Evolutionary conservation across 2,888 invertebrate genomes (phyloP).

Genomic region (Amphiduros pacificus): DNA sequence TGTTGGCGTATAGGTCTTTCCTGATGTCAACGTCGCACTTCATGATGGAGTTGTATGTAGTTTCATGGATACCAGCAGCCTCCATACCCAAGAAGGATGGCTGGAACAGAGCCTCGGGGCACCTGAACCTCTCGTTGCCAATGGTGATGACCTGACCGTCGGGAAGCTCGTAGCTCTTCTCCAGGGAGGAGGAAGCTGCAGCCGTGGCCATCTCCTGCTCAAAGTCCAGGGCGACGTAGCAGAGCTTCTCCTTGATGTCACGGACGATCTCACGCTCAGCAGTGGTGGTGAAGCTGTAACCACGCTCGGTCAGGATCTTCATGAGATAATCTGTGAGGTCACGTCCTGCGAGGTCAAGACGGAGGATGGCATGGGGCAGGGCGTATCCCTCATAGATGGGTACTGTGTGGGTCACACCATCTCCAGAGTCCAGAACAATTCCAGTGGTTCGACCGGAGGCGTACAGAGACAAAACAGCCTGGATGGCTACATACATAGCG

Average conservation of each 20-base stretch:
- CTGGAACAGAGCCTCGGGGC: constrained; percentile 53
- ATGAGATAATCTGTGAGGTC: constrained; percentile 9
- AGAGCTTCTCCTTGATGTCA: constrained; percentile 86
- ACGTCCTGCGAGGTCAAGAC: not conserved
- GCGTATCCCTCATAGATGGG: constrained; percentile 73
- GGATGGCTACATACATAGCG: constrained; percentile 83
- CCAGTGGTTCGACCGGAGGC: constrained; percentile 73
- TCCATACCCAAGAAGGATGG: constrained; percentile 54
- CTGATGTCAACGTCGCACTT: constrained; percentile 56
- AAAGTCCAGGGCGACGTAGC: constrained; percentile 55
- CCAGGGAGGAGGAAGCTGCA: constrained; percentile 42
- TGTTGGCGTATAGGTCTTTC: constrained; percentile 55
- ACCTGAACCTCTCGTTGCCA: constrained; percentile 54
- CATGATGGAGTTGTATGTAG: constrained; percentile 55
- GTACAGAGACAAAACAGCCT: constrained; percentile 44
- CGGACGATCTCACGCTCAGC: constrained; percentile 62
- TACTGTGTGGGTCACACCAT: constrained; percentile 84
- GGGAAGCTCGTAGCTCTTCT: constrained; percentile 55
- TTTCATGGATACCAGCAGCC: constrained; percentile 50
- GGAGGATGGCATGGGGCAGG: constrained; percentile 25
- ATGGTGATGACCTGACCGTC: constrained; percentile 57
- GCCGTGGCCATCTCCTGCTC: constrained; percentile 54
- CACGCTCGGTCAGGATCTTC: constrained; percentile 60
- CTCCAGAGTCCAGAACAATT: constrained; percentile 41
- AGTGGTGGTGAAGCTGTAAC: constrained; percentile 63